These are phyloP conservation scores for Dendrophyllia cribrosa DNA, from an alignment of 64 coral and sea anemone genomes.

Conservation along the genomic window DNA sequence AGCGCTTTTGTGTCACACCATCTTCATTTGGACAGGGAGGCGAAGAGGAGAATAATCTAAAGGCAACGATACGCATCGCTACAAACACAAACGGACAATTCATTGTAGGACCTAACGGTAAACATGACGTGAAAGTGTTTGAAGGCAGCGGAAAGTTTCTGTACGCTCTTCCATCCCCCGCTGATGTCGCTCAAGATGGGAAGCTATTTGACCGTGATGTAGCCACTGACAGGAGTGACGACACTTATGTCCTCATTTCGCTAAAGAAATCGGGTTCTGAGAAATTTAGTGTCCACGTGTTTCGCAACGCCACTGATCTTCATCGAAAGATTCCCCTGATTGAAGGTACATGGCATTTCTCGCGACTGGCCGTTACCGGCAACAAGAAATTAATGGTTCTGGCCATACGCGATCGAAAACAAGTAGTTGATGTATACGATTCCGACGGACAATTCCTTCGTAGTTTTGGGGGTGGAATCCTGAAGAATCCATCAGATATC, in stretches of 20 bases:
- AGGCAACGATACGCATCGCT: no score
- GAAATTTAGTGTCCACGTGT: conserved; percentile 22
- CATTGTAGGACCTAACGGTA: neutral
- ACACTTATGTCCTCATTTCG: conserved; percentile 27
- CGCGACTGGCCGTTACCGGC: neutral
- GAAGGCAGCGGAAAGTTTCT: no score
- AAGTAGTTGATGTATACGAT: conserved; percentile 39
- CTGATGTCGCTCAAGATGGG: neutral
- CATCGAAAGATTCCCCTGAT: conserved; percentile 1
- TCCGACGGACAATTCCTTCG: neutral
- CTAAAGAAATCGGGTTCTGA: conserved; percentile 26
- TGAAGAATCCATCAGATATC: conserved; percentile 18
- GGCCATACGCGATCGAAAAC: conserved; percentile 28
- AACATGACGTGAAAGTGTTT: no score
- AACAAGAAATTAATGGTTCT: conserved; percentile 53
- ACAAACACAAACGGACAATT: no score
- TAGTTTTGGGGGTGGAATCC: conserved; percentile 12
- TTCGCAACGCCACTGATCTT: conserved; percentile 31
- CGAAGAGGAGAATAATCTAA: no score
- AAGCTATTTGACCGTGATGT: conserved; percentile 32
- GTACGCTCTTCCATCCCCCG: no score
- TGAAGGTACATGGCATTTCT: conserved; percentile 21
- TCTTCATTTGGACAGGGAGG: no score
- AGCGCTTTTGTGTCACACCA: no score
- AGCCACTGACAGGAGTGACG: conserved; percentile 20